These are phyloP conservation scores for Cyanoderma ruficeps DNA, from an alignment of 2,113 vertebrate species.

Conservation along the genomic window DNA sequence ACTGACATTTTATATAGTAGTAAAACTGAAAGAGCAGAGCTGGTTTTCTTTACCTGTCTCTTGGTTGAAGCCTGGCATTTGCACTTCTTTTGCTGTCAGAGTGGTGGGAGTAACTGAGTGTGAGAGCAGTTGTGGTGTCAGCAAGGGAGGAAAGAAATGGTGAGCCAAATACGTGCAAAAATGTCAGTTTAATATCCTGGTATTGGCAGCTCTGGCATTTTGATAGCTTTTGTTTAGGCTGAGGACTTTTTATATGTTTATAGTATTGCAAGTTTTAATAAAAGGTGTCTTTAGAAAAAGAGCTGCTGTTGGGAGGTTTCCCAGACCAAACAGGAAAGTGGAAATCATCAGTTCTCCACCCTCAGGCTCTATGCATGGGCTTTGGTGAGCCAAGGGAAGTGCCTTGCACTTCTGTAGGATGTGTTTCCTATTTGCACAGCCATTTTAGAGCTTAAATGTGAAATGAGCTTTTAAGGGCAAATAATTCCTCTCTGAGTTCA, in stretches of 20 bases:
- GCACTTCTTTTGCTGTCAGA: background rate
- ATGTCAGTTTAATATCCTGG: background rate
- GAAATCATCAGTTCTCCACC: background rate
- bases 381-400: background rate
- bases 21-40: background rate
- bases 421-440: background rate
- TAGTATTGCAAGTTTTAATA: background rate
- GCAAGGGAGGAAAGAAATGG: background rate
- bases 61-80: background rate
- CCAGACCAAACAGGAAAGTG: background rate
- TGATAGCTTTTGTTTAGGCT: background rate
- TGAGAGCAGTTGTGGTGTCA: background rate
- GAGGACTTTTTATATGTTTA: background rate
- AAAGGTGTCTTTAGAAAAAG: background rate
- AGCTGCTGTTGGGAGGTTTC: background rate
- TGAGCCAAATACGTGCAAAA: background rate
- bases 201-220: background rate
- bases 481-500: background rate
- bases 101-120: background rate
- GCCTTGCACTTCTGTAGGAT: background rate
- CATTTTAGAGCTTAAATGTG: background rate
- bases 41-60: background rate
- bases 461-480: background rate
- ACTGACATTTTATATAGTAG: background rate
- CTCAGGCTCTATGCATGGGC: background rate